Evolutionary conservation across 2,797 vertebrate species (phyloP), one percentile per base, ranked within the genome.

Genomic region (Valencia hispanica): DNA sequence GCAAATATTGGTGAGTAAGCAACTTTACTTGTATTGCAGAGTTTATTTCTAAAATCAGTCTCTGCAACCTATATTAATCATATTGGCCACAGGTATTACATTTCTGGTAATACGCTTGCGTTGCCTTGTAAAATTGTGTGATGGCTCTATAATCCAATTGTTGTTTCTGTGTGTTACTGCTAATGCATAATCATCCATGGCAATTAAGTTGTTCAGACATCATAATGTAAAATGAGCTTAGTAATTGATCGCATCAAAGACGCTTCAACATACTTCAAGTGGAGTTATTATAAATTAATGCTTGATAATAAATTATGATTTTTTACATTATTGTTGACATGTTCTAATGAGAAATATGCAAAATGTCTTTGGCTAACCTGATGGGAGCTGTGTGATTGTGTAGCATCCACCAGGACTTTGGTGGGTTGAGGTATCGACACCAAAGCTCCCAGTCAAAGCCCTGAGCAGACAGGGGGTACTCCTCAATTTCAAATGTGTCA

Each of bases 361-460:
- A 20, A 51, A 20, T 4, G 0, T 36, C 6, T 73, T 10, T 27
- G 45, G 22, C 34, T 80, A 79, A 99, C 98, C 97, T 98, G 94
- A 99, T 99, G 0, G 98, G 97, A 50, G 97, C 97, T 0, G 97
- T 97, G 80, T 96, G 94, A 92, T 99, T 98, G 86, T 95, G 96
- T 74, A 97, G 91, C 2, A 94, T 96, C 97, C 97, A 99, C 98
- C 98, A 99, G 8, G 97, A 96, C 83, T 97, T 98, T 0, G 98
- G 97, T 5, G 98, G 98, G 90, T 98, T 99, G 88, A 99, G 94
- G 79, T 99, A 99, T 2, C 97, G 95, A 84, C 98, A 99, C 98
- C 97, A 99, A 55, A 99, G 94, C 83, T 99, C 97, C 98, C 98
- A 99, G 95, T 99, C 97, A 53, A 98, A 99, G 20, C 98, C 98